Conservation (phyloP, 2,888 invertebrate species). For the Polyploca ridens region DNA sequence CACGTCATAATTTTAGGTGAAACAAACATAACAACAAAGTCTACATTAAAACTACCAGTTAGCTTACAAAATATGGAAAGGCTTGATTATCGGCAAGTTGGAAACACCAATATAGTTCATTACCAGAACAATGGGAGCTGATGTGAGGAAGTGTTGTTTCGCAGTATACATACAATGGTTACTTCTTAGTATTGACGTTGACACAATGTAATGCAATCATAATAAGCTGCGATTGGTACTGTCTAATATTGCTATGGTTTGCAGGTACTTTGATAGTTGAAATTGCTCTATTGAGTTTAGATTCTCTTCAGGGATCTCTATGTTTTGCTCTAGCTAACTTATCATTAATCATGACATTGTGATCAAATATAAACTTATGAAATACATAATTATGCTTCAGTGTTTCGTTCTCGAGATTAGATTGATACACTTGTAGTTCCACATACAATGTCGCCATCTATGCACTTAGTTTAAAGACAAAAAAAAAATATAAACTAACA, state of each 20-base stretch:
- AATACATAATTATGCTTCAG: no score
- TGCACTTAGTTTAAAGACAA: no score
- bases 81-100: background rate
- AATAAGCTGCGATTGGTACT: background rate
- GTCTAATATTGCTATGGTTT: background rate
- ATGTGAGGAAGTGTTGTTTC: conserved; percentile 40
- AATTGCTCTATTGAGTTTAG: no score
- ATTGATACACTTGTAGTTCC: no score
- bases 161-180: conserved; percentile 44
- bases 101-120: conserved; percentile 12
- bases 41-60: background rate
- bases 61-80: background rate
- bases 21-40: background rate
- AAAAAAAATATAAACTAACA: no score
- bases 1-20: background rate
- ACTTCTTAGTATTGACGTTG: background rate
- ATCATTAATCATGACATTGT: no score
- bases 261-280: no score
- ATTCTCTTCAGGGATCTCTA: no score
- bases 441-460: no score
- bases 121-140: conserved; percentile 34
- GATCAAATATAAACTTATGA: no score
- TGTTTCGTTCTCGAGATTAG: no score
- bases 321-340: no score
- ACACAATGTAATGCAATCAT: conserved; percentile 1